Percentiles rank a stretch among this genome's conserved stretches.
phyloP scores from a whole-genome alignment of 2,888 invertebrate genomes.

The Pyralis farinalis region DNA sequence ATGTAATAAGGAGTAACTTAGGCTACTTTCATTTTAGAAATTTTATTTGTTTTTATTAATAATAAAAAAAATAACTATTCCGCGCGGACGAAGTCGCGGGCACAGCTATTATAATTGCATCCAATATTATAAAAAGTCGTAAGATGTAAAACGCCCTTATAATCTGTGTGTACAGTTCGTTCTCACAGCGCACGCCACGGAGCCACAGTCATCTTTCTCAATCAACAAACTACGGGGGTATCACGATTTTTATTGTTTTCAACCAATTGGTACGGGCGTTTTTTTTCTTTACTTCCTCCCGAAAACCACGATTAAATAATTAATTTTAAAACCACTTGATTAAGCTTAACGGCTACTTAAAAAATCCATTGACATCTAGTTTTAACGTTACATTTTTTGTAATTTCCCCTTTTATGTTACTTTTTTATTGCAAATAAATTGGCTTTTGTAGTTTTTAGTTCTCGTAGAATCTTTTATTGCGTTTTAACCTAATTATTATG shows the following conservation, averaged over 20 bases:
- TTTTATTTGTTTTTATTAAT: no score
- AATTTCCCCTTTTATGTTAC: conserved; percentile 24
- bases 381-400: conserved; percentile 22
- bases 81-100: no score
- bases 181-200: no score
- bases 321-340: conserved; percentile 74
- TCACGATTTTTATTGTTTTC: conserved; percentile 77
- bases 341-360: conserved; percentile 52
- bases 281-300: conserved; percentile 39
- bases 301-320: conserved; percentile 55
- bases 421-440: conserved; percentile 64
- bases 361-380: conserved; percentile 46
- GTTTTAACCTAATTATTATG: conserved; percentile 11
- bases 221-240: conserved; percentile 62
- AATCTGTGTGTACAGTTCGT: conserved; percentile 49
- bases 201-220: conserved; percentile 68
- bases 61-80: no score
- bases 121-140: no score
- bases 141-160: conserved; percentile 47
- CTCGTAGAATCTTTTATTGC: conserved; percentile 6
- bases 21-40: no score
- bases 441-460: conserved; percentile 36
- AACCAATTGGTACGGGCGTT: conserved; percentile 55
- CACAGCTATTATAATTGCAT: no score
- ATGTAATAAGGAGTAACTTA: no score